Evolutionary conservation across 2,888 invertebrate species (phyloP).

Genomic region (Cylloceria caligata): DNA sequence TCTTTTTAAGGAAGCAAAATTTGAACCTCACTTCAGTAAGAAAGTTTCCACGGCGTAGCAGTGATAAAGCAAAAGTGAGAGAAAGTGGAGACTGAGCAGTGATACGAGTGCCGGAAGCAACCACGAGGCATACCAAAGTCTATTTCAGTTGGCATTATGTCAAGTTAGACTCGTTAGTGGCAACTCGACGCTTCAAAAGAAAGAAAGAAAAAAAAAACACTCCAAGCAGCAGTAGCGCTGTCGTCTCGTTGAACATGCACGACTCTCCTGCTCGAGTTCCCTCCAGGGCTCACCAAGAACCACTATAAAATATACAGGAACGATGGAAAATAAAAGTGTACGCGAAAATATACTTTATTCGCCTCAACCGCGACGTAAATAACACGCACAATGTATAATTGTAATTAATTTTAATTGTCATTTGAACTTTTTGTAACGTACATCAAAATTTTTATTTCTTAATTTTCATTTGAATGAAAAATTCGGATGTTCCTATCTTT

Average conservation of each 20-base stretch:
- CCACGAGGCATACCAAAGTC: slow-evolving; percentile 80
- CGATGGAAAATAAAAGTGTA: slow-evolving; percentile 37
- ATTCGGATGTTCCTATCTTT: neutral
- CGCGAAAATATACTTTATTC: slow-evolving; percentile 44
- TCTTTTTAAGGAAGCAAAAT: neutral
- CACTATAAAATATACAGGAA: slow-evolving; percentile 13
- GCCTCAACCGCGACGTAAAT: slow-evolving; percentile 18
- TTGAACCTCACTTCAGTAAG: neutral
- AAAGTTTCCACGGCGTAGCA: neutral
- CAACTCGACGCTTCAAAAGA: slow-evolving; percentile 74
- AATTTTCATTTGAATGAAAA: neutral
- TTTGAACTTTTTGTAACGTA: neutral
- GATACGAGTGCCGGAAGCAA: slow-evolving; percentile 66
- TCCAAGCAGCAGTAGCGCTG: slow-evolving; percentile 76
- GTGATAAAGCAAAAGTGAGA: slow-evolving; percentile 12
- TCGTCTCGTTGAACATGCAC: slow-evolving; percentile 84
- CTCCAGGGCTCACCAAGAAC: slow-evolving; percentile 51
- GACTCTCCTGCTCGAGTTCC: slow-evolving; percentile 66
- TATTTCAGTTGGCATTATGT: slow-evolving; percentile 84
- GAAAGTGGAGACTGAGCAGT: slow-evolving; percentile 35
- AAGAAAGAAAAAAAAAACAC: slow-evolving; percentile 70
- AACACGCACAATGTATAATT: neutral
- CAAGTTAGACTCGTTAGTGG: slow-evolving; percentile 84
- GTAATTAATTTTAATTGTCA: neutral
- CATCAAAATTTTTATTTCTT: neutral